These are phyloP conservation scores for Nyctereutes procyonoides DNA, from an alignment of 2,113 vertebrate species.

Conservation along the genomic window DNA sequence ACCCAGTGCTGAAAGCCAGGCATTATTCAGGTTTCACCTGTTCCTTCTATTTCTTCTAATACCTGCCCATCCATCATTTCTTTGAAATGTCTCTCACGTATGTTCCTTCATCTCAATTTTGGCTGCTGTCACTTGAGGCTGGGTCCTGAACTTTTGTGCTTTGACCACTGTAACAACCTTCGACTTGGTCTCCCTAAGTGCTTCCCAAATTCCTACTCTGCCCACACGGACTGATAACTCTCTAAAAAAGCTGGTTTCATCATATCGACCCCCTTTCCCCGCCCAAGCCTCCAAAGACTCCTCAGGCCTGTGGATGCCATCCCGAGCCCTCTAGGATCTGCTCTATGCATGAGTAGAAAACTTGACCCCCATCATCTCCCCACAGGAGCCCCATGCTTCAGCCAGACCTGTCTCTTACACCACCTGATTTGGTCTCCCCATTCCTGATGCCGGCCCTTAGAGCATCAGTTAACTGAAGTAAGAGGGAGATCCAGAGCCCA, in stretches of 20 bases:
- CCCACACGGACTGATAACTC: not conserved
- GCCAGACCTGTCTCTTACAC: not conserved
- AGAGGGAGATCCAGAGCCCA: not conserved
- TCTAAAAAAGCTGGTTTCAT: not conserved
- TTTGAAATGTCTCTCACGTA: constrained; percentile 39
- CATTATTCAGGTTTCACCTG: not conserved
- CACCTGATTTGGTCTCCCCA: not conserved
- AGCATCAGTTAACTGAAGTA: constrained; percentile 32
- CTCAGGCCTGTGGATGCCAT: not conserved
- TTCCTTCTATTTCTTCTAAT: constrained; percentile 1
- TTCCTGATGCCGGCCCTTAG: not conserved
- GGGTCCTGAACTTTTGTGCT: not conserved
- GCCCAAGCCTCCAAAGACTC: not conserved
- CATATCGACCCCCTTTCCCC: not conserved
- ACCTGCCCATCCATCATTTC: not conserved
- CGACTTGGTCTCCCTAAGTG: not conserved
- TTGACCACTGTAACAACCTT: constrained; percentile 27
- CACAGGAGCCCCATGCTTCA: not conserved
- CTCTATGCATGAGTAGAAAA: not conserved
- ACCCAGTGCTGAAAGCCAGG: not conserved
- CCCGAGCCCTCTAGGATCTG: not conserved
- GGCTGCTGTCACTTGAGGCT: not conserved
- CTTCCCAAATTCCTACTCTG: not conserved
- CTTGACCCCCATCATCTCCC: not conserved
- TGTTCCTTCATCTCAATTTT: constrained; percentile 9